Conservation (phyloP, 2,113 vertebrate species). For the Dasyornis broadbenti region DNA sequence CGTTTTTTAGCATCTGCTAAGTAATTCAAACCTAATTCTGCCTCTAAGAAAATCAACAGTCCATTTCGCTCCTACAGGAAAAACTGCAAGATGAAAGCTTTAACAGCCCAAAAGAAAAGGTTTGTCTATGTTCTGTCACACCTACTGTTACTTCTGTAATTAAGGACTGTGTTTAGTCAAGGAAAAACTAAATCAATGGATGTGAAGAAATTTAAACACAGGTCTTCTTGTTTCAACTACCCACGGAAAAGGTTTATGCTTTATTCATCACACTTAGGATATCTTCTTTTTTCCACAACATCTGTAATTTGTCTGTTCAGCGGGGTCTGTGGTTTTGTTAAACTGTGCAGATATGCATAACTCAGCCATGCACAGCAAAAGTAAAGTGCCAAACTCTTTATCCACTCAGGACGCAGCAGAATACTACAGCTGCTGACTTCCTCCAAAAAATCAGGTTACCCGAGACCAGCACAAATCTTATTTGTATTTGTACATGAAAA, state of each 20-base stretch:
- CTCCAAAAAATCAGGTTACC: background rate
- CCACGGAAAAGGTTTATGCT: background rate
- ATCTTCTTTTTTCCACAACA: background rate
- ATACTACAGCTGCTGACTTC: background rate
- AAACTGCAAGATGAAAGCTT: background rate
- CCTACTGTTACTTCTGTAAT: constrained; percentile 18
- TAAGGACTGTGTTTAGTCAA: background rate
- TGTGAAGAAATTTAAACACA: background rate
- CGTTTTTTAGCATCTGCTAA: background rate
- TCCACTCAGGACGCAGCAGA: background rate
- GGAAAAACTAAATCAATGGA: background rate
- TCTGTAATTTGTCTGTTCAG: constrained; percentile 2
- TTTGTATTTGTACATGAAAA: background rate
- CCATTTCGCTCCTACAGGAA: background rate
- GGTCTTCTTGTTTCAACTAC: background rate
- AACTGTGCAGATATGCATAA: background rate
- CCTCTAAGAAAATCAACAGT: background rate
- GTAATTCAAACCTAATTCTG: background rate
- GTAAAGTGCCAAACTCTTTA: background rate
- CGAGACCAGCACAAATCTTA: background rate
- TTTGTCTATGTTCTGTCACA: constrained; percentile 21
- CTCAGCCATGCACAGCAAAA: background rate
- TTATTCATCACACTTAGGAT: background rate
- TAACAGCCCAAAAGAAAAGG: background rate
- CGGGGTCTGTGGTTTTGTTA: background rate